These are phyloP conservation scores for Dendropsophus ebraccatus DNA, from an alignment of 2,113 vertebrate species.

Conservation along the genomic window DNA sequence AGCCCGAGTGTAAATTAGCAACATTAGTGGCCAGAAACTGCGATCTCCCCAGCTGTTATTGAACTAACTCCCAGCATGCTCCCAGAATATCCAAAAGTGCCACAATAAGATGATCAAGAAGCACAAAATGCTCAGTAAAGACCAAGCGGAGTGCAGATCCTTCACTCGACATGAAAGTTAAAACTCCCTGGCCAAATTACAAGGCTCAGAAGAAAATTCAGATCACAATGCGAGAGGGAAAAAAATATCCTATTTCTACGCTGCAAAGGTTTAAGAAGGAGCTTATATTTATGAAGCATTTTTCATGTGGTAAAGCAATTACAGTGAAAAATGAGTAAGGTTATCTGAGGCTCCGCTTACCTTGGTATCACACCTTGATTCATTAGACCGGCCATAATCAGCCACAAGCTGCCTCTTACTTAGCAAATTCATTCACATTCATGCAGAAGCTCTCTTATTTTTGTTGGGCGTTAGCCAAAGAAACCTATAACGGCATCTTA, in stretches of 20 bases:
- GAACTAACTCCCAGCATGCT: neutral
- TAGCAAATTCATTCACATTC: conserved; percentile 45
- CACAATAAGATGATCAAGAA: neutral
- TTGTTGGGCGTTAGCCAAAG: neutral
- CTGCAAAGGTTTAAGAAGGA: conserved; percentile 13
- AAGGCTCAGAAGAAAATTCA: neutral
- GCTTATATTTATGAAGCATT: conserved; percentile 46
- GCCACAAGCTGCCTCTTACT: conserved; percentile 43
- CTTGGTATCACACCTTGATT: conserved; percentile 47
- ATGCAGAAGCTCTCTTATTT: neutral
- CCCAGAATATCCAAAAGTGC: neutral
- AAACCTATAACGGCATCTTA: neutral
- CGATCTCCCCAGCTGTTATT: too few relatives aligned
- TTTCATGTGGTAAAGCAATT: conserved; percentile 55
- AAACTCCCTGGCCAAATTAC: neutral
- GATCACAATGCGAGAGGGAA: neutral
- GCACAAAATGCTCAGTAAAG: neutral
- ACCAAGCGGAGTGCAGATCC: neutral
- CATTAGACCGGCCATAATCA: conserved; percentile 50
- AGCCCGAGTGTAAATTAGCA: neutral
- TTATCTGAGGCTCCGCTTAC: conserved; percentile 24
- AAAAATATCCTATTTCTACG: neutral
- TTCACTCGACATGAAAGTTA: neutral
- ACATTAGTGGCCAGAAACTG: too few relatives aligned
- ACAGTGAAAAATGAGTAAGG: conserved; percentile 47